A percentile compares a stretch with the other conserved stretches of the same genome.
These are phyloP conservation scores for Drosophila ezoana DNA, from an alignment of 2,888 invertebrate species.

Conservation along the genomic window DNA sequence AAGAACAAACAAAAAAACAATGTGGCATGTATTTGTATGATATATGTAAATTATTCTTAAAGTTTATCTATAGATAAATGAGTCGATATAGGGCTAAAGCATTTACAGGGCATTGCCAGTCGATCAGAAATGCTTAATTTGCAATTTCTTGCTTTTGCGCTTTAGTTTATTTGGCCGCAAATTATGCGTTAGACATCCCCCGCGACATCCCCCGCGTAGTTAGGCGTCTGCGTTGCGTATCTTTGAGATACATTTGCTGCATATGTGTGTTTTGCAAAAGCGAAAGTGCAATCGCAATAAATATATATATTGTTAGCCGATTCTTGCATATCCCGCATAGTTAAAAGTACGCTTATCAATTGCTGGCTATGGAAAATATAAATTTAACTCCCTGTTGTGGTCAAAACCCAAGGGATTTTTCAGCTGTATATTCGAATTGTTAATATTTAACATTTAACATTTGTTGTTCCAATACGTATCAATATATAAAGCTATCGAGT, in stretches of 20 bases:
- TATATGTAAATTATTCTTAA: no score
- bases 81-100: no score
- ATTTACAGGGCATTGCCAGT: slow-evolving; percentile 20
- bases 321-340: no score
- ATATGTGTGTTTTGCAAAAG: slow-evolving; percentile 40
- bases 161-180: slow-evolving; percentile 64
- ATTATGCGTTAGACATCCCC: slow-evolving; percentile 43
- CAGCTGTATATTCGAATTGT: not conserved
- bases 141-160: slow-evolving; percentile 47
- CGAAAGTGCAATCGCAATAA: slow-evolving; percentile 66
- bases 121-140: not conserved
- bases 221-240: slow-evolving; percentile 43
- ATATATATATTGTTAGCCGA: no score
- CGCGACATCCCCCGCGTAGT: not conserved
- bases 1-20: not conserved
- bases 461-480: no score
- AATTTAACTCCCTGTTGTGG: slow-evolving; percentile 17
- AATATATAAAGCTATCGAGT: not conserved
- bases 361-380: slow-evolving; percentile 8
- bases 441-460: no score
- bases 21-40: not conserved
- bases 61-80: not conserved
- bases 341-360: slow-evolving; percentile 25
- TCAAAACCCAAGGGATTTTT: slow-evolving; percentile 24
- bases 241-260: slow-evolving; percentile 51